Evolutionary conservation across 1,140 invertebrate genomes (phyloP), one percentile per base, ranked within the genome.

Genomic region (Kradibia gibbosae): DNA sequence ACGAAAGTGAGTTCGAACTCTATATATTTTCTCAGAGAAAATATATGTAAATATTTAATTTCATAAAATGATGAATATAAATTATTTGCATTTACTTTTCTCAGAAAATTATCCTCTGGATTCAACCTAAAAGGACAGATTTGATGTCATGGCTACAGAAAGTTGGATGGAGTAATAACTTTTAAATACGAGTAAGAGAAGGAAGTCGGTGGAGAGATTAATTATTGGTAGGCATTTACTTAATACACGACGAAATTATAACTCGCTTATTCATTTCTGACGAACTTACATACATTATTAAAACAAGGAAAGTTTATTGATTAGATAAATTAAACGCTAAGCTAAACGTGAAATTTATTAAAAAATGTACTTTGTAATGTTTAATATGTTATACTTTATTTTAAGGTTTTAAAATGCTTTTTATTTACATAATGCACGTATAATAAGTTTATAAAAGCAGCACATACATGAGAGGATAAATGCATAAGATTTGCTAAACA

Each of bases 1-100:
- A 67, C 36, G 34, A 17, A 8, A 39, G 0, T 67, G 11, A 3
- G 1, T 5, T n/a, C 2, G 20, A 22, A 67, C 1, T 48, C 34
- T 5, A 67, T 67, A 67, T 62, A 8, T 34, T 67, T 67, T 36
- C 20, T n/a, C 62, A 67, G n/a, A n/a, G n/a, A n/a, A n/a, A n/a
- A n/a, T n/a, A n/a, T n/a, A 39, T 17, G 62, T 15, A 31, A 72
- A 72, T 39, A 50, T 50, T 22, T 72, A 42, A 48, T 39, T 72
- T 48, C 48, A 7, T 28, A 15, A 70, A 70, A 67, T 48, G 10
- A 8, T 42, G 5, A 45, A 31, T 48, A 28, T 48, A 45, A 72
- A 72, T 72, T 48, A 48, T 50, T 5, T 25, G 13, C 17, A 72
- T 65, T 65, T 65, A 15, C n/a, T 72, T 72, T 45, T n/a, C 2